Percentiles rank a stretch among this genome's conserved stretches.
These are phyloP conservation scores for Cladopsammia gracilis DNA, from an alignment of 64 coral and sea anemone genomes.

Conservation along the genomic window DNA sequence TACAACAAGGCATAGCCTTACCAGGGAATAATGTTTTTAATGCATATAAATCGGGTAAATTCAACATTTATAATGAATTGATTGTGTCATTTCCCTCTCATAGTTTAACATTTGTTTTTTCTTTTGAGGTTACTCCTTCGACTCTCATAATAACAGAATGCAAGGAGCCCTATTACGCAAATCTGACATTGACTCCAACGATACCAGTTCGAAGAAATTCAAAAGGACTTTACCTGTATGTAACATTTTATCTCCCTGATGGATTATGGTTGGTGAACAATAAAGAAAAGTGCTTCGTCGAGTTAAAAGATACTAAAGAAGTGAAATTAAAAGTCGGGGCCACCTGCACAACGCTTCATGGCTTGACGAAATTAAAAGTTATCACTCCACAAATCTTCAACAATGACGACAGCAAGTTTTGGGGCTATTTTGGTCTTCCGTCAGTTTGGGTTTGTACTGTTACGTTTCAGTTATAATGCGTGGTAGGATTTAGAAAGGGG, in stretches of 20 bases:
- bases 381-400: not conserved
- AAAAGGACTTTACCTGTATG: not conserved
- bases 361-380: not conserved
- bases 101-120: too few species aligned
- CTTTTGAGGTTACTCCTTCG: not conserved
- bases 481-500: too few species aligned
- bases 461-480: too few species aligned
- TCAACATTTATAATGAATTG: too few species aligned
- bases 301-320: not conserved
- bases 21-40: too few species aligned
- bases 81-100: too few species aligned
- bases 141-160: constrained; percentile 12
- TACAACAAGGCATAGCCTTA: too few species aligned
- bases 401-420: not conserved
- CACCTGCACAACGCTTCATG: not conserved
- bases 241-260: not conserved
- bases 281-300: not conserved
- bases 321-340: not conserved
- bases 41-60: too few species aligned
- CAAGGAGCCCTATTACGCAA: not conserved
- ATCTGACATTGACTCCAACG: not conserved
- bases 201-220: not conserved
- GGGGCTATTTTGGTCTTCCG: not conserved
- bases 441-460: not conserved
- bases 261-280: not conserved